Evolutionary conservation across 2,113 vertebrate species (phyloP).

Genomic region (Origma solitaria): DNA sequence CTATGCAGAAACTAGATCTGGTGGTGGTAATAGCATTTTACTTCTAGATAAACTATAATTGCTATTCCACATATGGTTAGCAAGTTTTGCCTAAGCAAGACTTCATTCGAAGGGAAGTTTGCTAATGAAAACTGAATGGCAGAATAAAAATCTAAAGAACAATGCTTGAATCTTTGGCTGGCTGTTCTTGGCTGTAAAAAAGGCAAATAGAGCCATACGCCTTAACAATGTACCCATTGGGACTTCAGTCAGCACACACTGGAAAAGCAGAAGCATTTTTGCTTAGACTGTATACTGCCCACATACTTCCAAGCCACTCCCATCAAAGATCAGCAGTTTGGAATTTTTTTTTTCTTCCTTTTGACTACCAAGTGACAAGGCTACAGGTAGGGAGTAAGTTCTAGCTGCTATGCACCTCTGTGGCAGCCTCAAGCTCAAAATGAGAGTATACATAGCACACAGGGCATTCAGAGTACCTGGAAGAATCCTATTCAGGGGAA

Average conservation of each 20-base stretch:
- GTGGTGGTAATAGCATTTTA: not conserved
- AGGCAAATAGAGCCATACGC: not conserved
- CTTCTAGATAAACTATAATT: not conserved
- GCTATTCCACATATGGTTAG: not conserved
- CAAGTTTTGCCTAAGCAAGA: not conserved
- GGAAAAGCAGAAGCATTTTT: not conserved
- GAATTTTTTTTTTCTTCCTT: not conserved
- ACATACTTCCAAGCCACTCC: not conserved
- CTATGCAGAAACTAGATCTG: not conserved
- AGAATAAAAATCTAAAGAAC: not conserved
- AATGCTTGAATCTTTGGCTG: not conserved
- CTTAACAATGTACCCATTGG: not conserved
- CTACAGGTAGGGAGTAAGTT: not conserved
- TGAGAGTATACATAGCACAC: too few relatives aligned
- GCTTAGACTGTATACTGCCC: not conserved
- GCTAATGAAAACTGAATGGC: not conserved
- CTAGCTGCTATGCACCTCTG: not conserved
- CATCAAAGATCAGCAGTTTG: not conserved
- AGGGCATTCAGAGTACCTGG: not conserved
- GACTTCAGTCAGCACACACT: not conserved
- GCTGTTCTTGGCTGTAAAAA: not conserved
- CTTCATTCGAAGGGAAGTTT: not conserved
- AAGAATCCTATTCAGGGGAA: not conserved
- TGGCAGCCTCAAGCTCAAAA: not conserved
- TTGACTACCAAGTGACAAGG: not conserved